Base-by-base conservation (phyloP, 2,888 invertebrate genomes). In the Timema podura region DNA sequence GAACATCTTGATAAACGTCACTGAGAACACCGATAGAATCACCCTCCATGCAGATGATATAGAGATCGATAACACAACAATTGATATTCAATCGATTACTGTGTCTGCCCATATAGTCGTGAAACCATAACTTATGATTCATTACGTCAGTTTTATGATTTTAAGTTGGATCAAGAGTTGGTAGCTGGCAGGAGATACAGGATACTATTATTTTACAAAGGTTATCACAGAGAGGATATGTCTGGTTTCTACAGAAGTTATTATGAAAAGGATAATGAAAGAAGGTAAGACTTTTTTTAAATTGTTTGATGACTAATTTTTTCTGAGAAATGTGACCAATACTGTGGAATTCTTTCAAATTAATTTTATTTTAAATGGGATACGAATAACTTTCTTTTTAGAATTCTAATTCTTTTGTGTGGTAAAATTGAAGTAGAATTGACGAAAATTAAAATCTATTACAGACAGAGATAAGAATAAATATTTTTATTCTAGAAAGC, bases 21-120 rank as follows among this genome's bases (percentile, higher is more conserved):
- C 85, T 30, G 83, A 86, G 73, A 84, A 85, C 66, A 88, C 89
- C 8, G 83, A 85, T 67, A 61, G 9, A 51, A 71, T 73, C n/a
- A 66, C 57, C 16, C 64, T 73, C n/a, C 71, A 73, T 61, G 65
- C 70, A 8, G 51, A 69, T 44, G 61, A 68, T 57, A 8, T 73
- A 64, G 48, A 67, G 11, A 68, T 73, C 30, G 61, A 61, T 30
- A 45, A 61, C 11, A 45, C 7, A 11, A 61, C 61, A 30, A 30
- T 30, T 3, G 30, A 30, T 30, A 30, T 30, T 30, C 30, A 30
- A 30, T 30, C 30, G 30, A 61, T 61, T 45, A 5, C 30, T 10
- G 61, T 61, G 61, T 30, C 44, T 9, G 30, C 30, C 30, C 30
- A 30, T 30, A 45, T 61, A 10, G 61, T 9, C 16, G 61, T 61